Evolutionary conservation across 2,113 vertebrate genomes (phyloP), one percentile per base, ranked within the genome.

Genomic region (Hystrix cristata): DNA sequence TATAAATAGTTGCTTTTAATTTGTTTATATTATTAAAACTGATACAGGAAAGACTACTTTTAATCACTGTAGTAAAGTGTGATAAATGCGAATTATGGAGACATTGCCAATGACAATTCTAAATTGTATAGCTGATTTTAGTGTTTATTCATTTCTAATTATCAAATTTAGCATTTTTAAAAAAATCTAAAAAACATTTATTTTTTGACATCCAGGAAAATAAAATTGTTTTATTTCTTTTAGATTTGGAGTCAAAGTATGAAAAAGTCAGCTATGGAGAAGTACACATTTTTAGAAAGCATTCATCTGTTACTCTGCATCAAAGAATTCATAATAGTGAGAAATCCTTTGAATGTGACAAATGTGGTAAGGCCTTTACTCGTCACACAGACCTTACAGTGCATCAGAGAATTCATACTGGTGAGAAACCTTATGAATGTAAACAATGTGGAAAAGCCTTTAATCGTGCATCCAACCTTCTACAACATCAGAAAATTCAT

Each of bases 391-490:
- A 78, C 29, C 80, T 95, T 34, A 67, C 1, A 76, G 57, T 84
- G 59, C 80, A 78, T 78, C 69, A 55, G 43, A 95, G 51, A 89
- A 78, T 84, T 78, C 87, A 95, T 67, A 84, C 60, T 65, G 87
- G 80, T 65, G 93, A 90, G 59, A 95, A 90, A 84, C 69, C 59
- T 21, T 95, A 90, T 31, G 64, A 93, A 67, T 89, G 90, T 88
- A 67, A 91, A 6, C 78, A 88, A 67, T 95, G 90, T 84, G 95
- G 90, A 48, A 95, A 95, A 72, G 59, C 85, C 67, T 83, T 95
- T 65, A 83, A 55, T 83, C 4, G 7, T 59, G 65, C 78, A n/a
- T 93, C 95, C 46, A 60, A 89, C 48, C 85, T 95, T 57, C 51
- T 84, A 38, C 85, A 95, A 19, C 85, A 69, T 89, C 67, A 93